Base-by-base conservation (phyloP, 35 echinoderm and acorn worm species). In the Lytechinus pictus region DNA sequence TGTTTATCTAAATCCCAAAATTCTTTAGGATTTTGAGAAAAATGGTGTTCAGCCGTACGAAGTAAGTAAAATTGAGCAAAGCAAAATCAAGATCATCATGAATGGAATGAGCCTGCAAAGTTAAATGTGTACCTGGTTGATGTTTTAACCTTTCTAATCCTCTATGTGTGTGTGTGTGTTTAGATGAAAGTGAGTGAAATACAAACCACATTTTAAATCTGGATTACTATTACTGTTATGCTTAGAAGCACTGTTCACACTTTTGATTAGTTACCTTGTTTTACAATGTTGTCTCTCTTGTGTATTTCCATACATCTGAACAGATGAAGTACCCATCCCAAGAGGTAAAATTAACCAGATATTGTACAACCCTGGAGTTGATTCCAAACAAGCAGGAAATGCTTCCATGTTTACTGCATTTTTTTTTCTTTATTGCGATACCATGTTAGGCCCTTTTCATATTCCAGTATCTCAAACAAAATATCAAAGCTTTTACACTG, bases 41-140 rank as follows among this genome's bases (percentile, higher is more conserved):
- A 54, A 57, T 55, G 92, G 92, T 54, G 92, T 54, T 57, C 92
- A 53, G 10, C 92, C 92, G 92, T 93, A 27, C 53, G 92, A 93
- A 54, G 92, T 93, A 93, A 93, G 92, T 93, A 93, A 93, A 93
- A 93, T 7, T 13, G 52, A 54, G 5, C 92, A 28, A 93, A 93
- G 28, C 10, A 93, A 93, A 27, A 54, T 33, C 16, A 10, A 52
- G 88, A 90, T 90, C 55, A 93, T 16, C 92, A 55, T 53, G 92
- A 55, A 93, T 93, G 92, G 92, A 93, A 93, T 93, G 92, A 93
- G 92, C 92, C 92, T 93, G 92, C 92, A 55, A 57, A 57, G 13
- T 54, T 12, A 52, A 44, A 44, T 52, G 88, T 90, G 88, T 90
- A 79, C 66, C 66, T 90, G 29, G 28, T 52, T 90, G 29, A 27